These are phyloP conservation scores for Leucopsar rothschildi DNA, from an alignment of 2,113 vertebrate species.

Conservation along the genomic window DNA sequence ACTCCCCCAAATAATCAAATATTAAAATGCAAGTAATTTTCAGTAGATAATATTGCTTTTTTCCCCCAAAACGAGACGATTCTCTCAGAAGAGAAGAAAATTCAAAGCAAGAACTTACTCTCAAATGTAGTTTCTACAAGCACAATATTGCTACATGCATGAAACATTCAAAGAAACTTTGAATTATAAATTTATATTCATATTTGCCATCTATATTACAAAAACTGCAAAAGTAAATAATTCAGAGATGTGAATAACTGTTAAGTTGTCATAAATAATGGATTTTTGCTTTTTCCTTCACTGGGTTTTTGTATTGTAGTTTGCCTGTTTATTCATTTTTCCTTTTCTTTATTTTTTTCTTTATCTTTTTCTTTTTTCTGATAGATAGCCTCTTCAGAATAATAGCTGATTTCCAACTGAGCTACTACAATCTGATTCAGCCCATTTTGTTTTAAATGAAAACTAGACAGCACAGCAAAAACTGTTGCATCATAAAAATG, in stretches of 20 bases:
- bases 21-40: accelerated
- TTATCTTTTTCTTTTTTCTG: background rate
- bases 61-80: background rate
- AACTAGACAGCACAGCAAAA: background rate
- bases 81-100: background rate
- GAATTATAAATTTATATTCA: background rate
- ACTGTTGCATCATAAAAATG: background rate
- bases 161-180: background rate
- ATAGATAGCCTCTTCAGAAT: background rate
- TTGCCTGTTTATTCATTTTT: background rate
- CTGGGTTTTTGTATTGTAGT: background rate
- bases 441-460: conserved; percentile 6
- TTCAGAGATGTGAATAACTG: background rate
- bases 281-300: background rate
- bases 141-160: background rate
- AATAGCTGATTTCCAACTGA: background rate
- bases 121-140: background rate
- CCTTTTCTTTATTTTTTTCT: background rate
- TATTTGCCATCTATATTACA: background rate
- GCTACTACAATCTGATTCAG: background rate
- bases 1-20: accelerated
- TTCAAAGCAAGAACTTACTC: background rate
- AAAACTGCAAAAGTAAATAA: background rate
- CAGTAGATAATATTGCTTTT: background rate
- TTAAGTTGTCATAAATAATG: background rate